A percentile compares a stretch with the other conserved stretches of the same genome.
Conservation (phyloP, 2,113 vertebrate species). For the Connochaetes taurinus region DNA sequence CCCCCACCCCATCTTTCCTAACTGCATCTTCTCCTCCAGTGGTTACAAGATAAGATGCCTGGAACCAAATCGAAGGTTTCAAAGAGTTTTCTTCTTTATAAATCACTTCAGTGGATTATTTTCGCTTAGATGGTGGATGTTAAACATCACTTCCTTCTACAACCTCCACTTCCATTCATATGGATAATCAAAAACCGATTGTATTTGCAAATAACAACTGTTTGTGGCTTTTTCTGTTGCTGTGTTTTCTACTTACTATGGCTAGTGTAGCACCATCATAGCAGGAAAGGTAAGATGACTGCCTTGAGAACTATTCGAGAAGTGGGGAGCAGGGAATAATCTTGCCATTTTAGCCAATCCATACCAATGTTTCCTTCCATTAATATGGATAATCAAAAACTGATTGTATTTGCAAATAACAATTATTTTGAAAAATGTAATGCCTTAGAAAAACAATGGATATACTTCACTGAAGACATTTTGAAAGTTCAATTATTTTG, state of each 20-base stretch:
- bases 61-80: neutral
- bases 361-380: neutral
- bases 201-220: no score
- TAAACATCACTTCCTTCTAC: neutral
- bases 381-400: neutral
- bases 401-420: neutral
- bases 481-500: neutral
- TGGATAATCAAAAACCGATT: no score
- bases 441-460: neutral
- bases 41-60: neutral
- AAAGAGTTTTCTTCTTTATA: neutral
- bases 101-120: neutral
- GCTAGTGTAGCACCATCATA: neutral
- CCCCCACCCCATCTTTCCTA: neutral
- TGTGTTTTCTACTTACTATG: neutral
- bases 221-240: neutral
- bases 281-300: neutral
- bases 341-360: neutral
- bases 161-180: neutral
- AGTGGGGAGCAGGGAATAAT: neutral
- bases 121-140: neutral
- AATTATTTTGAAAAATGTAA: neutral
- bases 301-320: neutral
- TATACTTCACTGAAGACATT: neutral
- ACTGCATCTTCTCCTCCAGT: neutral